These are phyloP conservation scores for Cyprinodon variegatus DNA, from an alignment of 2,113 vertebrate species.

Conservation along the genomic window DNA sequence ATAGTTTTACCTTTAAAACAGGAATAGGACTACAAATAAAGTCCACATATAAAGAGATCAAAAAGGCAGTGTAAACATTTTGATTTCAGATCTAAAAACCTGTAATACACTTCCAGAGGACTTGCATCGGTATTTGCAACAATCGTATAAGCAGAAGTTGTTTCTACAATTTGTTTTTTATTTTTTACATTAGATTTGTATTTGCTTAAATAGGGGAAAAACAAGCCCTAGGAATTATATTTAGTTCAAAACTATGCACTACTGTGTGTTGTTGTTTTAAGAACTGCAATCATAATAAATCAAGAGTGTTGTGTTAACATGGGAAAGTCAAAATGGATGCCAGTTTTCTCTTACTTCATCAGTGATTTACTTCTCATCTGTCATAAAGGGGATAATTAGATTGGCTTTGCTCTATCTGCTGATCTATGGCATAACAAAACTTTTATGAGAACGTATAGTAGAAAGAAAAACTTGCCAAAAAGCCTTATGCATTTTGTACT, in stretches of 20 bases:
- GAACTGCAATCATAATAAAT: background rate
- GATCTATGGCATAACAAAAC: conserved; percentile 32
- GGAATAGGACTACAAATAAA: too few relatives aligned
- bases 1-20: too few relatives aligned
- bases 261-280: background rate
- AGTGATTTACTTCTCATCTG: conserved; percentile 54
- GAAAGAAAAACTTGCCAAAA: background rate
- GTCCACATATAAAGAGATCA: too few relatives aligned
- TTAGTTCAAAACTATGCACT: background rate
- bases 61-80: too few relatives aligned
- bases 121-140: too few relatives aligned
- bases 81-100: too few relatives aligned
- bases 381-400: conserved; percentile 39
- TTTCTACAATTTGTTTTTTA: too few relatives aligned
- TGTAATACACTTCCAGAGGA: too few relatives aligned
- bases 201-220: background rate
- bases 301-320: background rate
- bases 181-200: background rate
- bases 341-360: conserved; percentile 39
- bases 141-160: too few relatives aligned
- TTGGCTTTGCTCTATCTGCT: conserved; percentile 43
- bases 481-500: background rate
- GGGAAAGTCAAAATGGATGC: background rate
- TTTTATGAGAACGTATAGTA: conserved; percentile 15
- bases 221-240: background rate